A percentile compares a stretch with the other conserved stretches of the same genome.
phyloP scores from a whole-genome alignment of 1,140 invertebrate genomes.

The Heliconius hermathena region DNA sequence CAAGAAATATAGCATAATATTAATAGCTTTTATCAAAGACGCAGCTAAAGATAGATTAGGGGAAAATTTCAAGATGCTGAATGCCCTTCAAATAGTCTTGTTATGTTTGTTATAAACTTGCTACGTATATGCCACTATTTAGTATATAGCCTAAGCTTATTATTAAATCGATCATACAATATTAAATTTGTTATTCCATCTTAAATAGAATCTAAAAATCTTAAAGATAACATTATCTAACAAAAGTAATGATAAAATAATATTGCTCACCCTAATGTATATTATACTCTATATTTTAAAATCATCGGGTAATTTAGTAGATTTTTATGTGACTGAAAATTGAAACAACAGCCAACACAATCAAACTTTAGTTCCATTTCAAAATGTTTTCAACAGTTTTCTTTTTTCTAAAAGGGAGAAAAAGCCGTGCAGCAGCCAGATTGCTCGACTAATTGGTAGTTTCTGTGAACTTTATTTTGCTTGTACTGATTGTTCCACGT shows the following conservation, averaged over 20 bases:
- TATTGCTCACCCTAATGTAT: no score
- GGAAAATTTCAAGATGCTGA: background rate
- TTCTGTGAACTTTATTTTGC: constrained; percentile 1
- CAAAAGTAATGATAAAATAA: no score
- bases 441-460: background rate
- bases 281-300: no score
- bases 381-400: background rate
- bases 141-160: no score
- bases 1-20: background rate
- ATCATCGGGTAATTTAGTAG: no score
- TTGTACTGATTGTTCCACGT: background rate
- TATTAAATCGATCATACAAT: no score
- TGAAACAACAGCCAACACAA: background rate
- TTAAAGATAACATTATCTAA: no score
- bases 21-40: constrained; percentile 1
- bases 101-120: background rate
- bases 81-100: background rate
- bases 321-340: background rate
- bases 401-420: background rate
- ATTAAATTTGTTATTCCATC: no score
- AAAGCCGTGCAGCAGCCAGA: background rate
- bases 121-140: no score
- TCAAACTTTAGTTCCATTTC: background rate
- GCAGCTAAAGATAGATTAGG: background rate
- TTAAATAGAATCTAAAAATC: no score